These are phyloP conservation scores for Drosophila pseudotalamancana DNA, from an alignment of 2,888 invertebrate species.

Conservation along the genomic window DNA sequence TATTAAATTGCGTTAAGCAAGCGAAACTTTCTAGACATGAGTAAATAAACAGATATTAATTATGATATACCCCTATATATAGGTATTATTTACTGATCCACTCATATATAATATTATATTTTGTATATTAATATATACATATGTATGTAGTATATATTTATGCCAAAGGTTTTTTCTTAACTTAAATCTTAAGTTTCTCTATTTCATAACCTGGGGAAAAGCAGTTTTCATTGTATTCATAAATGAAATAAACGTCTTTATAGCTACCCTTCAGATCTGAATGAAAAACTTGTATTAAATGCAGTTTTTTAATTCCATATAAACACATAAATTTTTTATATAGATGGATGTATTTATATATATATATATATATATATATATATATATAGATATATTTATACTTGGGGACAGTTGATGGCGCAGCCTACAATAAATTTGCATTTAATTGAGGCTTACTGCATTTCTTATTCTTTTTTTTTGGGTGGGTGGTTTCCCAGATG, in stretches of 20 bases:
- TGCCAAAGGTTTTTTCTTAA: too few relatives aligned
- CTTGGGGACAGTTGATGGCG: conserved; percentile 12
- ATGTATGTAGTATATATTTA: too few relatives aligned
- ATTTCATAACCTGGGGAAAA: too few relatives aligned
- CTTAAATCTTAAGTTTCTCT: too few relatives aligned
- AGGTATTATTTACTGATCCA: too few relatives aligned
- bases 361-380: conserved; percentile 6
- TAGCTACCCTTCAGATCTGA: background rate
- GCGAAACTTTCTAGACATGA: background rate
- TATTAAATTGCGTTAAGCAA: conserved; percentile 49
- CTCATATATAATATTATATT: too few relatives aligned
- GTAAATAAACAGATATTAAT: background rate
- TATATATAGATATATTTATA: background rate
- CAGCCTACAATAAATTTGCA: conserved; percentile 72
- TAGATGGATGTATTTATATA: background rate
- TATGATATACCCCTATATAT: too few relatives aligned
- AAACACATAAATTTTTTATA: background rate
- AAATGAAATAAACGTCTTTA: too few relatives aligned
- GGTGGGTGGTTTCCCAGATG: conserved; percentile 49
- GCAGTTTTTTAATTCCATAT: conserved; percentile 2
- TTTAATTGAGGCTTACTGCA: conserved; percentile 74
- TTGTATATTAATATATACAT: too few relatives aligned
- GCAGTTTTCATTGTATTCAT: background rate
- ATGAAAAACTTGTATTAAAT: background rate
- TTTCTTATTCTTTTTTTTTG: conserved; percentile 62